These are phyloP conservation scores for Oreochromis aureus DNA, from an alignment of 2,113 vertebrate genomes.

Conservation along the genomic window DNA sequence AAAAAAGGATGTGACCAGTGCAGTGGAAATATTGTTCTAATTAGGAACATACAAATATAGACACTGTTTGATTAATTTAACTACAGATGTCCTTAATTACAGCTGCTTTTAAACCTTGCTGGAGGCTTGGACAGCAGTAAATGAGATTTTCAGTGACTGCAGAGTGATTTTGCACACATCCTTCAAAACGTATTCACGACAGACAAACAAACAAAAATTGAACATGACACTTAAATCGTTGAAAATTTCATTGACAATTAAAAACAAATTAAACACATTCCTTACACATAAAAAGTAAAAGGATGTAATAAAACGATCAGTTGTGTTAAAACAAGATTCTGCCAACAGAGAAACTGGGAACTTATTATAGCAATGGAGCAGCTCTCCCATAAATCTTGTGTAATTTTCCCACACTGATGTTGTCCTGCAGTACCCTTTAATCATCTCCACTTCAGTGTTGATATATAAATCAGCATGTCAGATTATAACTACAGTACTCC, in stretches of 20 bases:
- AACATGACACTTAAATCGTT: neutral
- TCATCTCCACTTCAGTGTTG: neutral
- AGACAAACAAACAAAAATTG: neutral
- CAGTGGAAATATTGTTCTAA: neutral
- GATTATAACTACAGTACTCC: neutral
- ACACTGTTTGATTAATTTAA: neutral
- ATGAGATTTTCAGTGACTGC: neutral
- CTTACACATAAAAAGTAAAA: neutral
- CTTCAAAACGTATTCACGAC: neutral
- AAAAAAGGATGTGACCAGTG: neutral
- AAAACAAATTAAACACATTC: neutral
- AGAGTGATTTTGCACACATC: neutral
- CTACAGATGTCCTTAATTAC: neutral
- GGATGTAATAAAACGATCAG: neutral
- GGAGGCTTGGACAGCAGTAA: neutral
- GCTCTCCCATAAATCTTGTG: neutral
- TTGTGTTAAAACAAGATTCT: neutral
- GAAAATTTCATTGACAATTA: neutral
- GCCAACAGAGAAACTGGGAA: neutral
- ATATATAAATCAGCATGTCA: neutral
- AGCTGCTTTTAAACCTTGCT: neutral
- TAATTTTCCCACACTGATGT: neutral
- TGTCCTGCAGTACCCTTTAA: neutral
- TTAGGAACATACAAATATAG: neutral
- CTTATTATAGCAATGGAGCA: neutral